Evolutionary conservation across 2,888 invertebrate genomes (phyloP).

Genomic region (Autographa gamma): DNA sequence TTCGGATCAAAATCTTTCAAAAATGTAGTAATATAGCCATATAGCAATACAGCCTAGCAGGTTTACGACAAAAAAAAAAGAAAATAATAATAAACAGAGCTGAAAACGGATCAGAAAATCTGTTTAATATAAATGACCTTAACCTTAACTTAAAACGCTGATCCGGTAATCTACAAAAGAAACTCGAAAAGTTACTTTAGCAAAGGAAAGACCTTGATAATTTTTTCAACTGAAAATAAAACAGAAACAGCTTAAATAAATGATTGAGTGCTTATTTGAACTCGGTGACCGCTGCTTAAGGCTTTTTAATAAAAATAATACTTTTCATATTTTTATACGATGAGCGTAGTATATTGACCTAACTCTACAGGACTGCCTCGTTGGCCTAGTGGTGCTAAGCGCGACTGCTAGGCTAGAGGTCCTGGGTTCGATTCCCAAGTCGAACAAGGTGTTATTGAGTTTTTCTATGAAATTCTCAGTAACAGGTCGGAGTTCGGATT

Average conservation of each 20-base stretch:
- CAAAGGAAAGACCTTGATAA: background rate
- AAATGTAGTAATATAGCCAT: no score
- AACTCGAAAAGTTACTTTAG: slow-evolving; percentile 1
- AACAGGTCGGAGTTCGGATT: no score
- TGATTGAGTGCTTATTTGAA: slow-evolving; percentile 1
- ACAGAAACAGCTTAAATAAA: background rate
- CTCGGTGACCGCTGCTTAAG: background rate
- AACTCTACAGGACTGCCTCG: no score
- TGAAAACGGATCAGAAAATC: background rate
- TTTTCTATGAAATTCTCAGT: no score
- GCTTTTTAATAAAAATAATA: background rate
- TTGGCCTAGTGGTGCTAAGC: no score
- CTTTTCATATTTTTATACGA: background rate
- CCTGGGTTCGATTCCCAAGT: no score
- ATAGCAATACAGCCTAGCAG: no score
- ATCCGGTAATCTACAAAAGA: slow-evolving; percentile 1
- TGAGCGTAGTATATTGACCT: background rate
- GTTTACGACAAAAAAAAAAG: background rate
- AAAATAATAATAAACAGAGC: background rate
- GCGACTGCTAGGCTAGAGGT: no score
- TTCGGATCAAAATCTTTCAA: no score
- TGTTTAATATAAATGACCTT: background rate
- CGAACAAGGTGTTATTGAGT: no score
- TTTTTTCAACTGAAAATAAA: background rate
- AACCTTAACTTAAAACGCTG: no score